Base-by-base conservation (phyloP, 2,113 vertebrate genomes). In the Anolis sagrei region DNA sequence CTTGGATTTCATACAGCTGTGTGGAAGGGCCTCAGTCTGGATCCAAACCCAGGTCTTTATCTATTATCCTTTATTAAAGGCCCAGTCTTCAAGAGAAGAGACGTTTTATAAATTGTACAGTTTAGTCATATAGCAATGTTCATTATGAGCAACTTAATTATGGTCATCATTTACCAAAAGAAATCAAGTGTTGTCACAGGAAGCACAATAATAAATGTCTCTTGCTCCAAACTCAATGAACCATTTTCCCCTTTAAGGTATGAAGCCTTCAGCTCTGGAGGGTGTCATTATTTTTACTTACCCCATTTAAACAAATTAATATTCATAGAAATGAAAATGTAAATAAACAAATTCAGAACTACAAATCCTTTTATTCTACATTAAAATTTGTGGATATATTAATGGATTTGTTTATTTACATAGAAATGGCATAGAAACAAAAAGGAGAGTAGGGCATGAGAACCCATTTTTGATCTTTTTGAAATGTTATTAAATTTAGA, bases 111-210 rank as follows among this genome's bases (percentile, higher is more conserved):
- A 94, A 96, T 95, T 92, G 86, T 90, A 88, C 88, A 94, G 88
- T 94, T 96, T 95, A 96, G 94, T 94, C 96, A 93, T 90, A 92
- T 89, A 93, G 78, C 86, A 94, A 77, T 93, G 93, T 94, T 95
- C 92, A 95, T 96, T 95, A 96, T 87, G 81, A 95, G 92, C 82
- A 81, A 62, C 83, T 91, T 96, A 96, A 97, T 96, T 97, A 95
- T 91, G 92, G 92, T 93, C 90, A 95, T 97, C 62, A 94, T 93
- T 96, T 96, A 94, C 76, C 73, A 87, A 93, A 92, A 93, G 94
- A 89, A 86, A 90, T 90, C 91, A 93, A 93, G 83, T 90, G 85
- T 93, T 93, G 73, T 93, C 92, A 95, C 83, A 94, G 82, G 95
- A 95, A 94, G 89, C 89, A 93, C 89, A 96, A 93, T 94, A 96